Conservation (phyloP, 1,140 invertebrate genomes). For the Cotesia typhae region DNA sequence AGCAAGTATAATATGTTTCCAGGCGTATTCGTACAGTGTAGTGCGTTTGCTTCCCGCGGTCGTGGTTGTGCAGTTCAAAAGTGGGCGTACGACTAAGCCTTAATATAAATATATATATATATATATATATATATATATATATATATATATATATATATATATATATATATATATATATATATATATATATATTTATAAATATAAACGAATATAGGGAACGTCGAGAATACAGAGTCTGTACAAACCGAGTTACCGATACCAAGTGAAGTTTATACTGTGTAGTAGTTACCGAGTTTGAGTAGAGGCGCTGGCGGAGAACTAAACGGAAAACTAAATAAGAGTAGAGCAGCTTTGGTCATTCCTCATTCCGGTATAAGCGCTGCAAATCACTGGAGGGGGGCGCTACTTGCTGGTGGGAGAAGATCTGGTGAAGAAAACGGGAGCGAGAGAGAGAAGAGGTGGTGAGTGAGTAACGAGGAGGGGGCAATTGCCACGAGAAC, state of each 20-base stretch:
- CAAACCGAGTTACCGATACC: too few relatives aligned
- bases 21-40: not conserved
- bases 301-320: constrained; percentile 5
- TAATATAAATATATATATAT: not conserved
- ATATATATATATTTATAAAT: too few relatives aligned
- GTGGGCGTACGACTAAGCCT: constrained; percentile 55
- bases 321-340: constrained; percentile 13
- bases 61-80: not conserved
- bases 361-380: too few relatives aligned
- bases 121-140: too few relatives aligned
- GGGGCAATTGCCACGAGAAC: constrained; percentile 45
- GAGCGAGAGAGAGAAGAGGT: constrained; percentile 36
- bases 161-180: too few relatives aligned
- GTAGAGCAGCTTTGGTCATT: not conserved
- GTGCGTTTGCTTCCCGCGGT: constrained; percentile 35
- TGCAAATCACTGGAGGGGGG: not conserved
- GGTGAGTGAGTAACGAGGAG: constrained; percentile 30
- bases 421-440: not conserved
- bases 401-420: constrained; percentile 20
- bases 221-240: too few relatives aligned
- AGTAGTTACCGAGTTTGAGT: too few relatives aligned
- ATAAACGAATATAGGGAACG: too few relatives aligned
- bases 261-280: too few relatives aligned
- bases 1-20: constrained; percentile 28
- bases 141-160: too few relatives aligned